Base-by-base conservation (phyloP, 1,140 invertebrate species). In the Eciton burchellii region DNA sequence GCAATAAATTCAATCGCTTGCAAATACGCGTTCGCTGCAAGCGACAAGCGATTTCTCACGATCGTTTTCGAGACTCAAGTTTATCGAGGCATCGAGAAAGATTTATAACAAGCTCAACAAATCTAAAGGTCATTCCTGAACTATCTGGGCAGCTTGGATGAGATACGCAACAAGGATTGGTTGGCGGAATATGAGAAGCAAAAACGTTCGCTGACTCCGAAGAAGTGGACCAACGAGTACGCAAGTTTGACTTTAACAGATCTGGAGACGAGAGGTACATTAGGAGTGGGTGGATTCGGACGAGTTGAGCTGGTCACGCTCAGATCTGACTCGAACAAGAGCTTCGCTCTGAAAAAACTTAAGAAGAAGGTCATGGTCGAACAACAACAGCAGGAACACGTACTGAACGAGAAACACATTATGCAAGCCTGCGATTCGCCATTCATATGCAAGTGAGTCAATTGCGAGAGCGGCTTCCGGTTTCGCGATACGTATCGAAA, bases 231-330 rank as follows among this genome's bases (percentile, higher is more conserved):
- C 0, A 92, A 92, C 59, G 92, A 93, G 89, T 97, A 96, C 89
- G 94, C 95, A 14, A 93, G 96, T 66, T 94, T 98, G 29, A 95
- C 96, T 56, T 93, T 99, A 8, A 95, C 95, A 45, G 97, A 99
- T 90, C 94, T 99, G 41, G 96, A 97, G 86, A 95, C 96, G n/a
- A 94, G 98, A 43, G 96, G 96, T 2, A 99, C 98, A 0, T 94
- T 99, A 81, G 98, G 98, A 14, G 96, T 98, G 0, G 98, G 98
- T 6, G 98, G 98, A 12, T 99, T 99, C 90, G 98, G 98, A 0
- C 95, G 98, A 5, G 98, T 99, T 0, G 97, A 98, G 89, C 94
- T 99, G 49, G 98, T 98, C 0, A 92, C 94, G 91, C 81, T 94
- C 84, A 81, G 84, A 57, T 92, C 95, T 88, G 91, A 95, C 88